A percentile compares a stretch with the other conserved stretches of the same genome.
Conservation (phyloP, 2,797 vertebrate genomes). For the Ataeniobius toweri region DNA sequence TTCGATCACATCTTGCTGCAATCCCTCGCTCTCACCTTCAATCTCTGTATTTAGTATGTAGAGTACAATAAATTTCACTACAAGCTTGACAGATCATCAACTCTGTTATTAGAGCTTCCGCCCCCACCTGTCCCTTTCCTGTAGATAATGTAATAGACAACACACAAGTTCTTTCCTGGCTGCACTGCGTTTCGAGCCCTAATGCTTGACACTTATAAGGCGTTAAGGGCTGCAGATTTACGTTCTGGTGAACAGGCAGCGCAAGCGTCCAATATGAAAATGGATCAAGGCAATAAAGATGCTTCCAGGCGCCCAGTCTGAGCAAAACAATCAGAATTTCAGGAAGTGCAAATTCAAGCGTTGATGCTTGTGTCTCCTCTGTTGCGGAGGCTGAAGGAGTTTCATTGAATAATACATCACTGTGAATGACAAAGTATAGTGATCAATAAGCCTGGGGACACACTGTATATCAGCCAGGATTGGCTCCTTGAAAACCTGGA, state of each 20-base stretch:
- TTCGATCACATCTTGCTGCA: conserved; percentile 30
- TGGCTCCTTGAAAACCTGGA: background rate
- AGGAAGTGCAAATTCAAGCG: conserved; percentile 60
- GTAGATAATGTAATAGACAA: conserved; percentile 50
- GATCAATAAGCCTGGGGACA: conserved; percentile 50
- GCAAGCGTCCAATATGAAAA: conserved; percentile 58
- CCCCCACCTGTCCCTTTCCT: conserved; percentile 44
- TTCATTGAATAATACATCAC: conserved; percentile 55
- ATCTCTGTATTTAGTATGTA: conserved; percentile 53
- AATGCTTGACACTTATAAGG: conserved; percentile 59
- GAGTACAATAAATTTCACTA: conserved; percentile 65
- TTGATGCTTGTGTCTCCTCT: conserved; percentile 30
- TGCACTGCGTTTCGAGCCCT: conserved; percentile 29
- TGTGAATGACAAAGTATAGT: conserved; percentile 47
- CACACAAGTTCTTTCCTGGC: conserved; percentile 33
- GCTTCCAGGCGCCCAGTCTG: background rate
- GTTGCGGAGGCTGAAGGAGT: conserved; percentile 20
- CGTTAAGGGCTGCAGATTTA: conserved; percentile 66
- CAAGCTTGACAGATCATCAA: conserved; percentile 65
- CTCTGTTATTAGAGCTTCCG: conserved; percentile 65
- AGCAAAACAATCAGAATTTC: conserved; percentile 34
- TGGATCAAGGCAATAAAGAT: conserved; percentile 66
- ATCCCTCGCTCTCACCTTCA: conserved; percentile 21
- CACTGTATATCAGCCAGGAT: conserved; percentile 13
- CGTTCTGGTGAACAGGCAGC: conserved; percentile 49